These are phyloP conservation scores for Dolichopus griseipennis DNA, from an alignment of 2,888 invertebrate species.

Conservation along the genomic window DNA sequence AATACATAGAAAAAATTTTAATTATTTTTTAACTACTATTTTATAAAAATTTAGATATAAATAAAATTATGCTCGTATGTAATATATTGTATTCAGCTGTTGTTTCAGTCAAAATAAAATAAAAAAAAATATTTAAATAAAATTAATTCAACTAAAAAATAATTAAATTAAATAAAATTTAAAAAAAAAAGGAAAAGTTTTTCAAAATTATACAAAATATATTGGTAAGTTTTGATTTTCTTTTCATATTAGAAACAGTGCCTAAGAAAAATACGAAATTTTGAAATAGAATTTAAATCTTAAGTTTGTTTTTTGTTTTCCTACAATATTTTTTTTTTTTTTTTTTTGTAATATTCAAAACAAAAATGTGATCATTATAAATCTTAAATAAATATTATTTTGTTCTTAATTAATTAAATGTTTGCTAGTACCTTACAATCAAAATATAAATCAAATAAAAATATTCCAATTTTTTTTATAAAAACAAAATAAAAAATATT, in stretches of 20 bases:
- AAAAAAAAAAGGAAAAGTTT: background rate
- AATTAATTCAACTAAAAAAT: background rate
- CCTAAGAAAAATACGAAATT: background rate
- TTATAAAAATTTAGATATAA: no score
- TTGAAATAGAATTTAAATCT: background rate
- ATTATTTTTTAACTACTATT: no score
- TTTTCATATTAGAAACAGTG: background rate
- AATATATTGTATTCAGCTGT: no score
- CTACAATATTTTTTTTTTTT: background rate
- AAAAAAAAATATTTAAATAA: background rate
- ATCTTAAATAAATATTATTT: background rate
- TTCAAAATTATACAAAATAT: slow-evolving; percentile 3
- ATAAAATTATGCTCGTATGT: no score
- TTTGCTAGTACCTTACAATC: background rate
- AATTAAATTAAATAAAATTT: no score
- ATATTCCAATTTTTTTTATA: background rate
- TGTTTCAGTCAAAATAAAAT: no score
- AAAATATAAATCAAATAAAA: background rate
- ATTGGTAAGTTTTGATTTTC: background rate
- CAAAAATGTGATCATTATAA: background rate
- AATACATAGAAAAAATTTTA: no score
- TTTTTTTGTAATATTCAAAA: background rate
- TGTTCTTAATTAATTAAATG: background rate
- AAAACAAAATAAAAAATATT: background rate
- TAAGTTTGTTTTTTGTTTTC: background rate